These are phyloP conservation scores for Sylvilagus bachmani DNA, from an alignment of 2,113 vertebrate species.

Conservation along the genomic window DNA sequence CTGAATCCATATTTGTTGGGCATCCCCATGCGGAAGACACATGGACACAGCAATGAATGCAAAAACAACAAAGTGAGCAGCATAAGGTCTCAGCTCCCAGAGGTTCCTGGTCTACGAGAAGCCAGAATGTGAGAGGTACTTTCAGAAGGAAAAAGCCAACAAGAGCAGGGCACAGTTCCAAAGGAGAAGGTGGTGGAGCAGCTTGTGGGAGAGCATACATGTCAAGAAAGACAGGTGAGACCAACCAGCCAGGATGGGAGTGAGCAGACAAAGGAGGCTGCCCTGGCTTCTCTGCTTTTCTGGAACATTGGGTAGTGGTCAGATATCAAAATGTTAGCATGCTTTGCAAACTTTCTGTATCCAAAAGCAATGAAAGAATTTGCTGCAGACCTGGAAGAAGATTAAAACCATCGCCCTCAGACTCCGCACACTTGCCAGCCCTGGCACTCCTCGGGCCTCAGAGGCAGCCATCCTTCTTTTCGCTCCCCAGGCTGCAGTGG, in stretches of 20 bases:
- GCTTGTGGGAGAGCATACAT: background rate
- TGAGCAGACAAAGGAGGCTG: rapidly evolving
- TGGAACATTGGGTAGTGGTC: background rate
- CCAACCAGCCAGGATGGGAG: rapidly evolving
- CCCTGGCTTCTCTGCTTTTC: background rate
- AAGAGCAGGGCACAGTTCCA: background rate
- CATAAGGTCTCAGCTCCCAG: background rate
- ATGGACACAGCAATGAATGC: background rate
- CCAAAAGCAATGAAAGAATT: background rate
- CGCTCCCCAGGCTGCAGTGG: background rate
- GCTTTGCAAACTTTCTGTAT: background rate
- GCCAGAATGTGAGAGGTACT: background rate
- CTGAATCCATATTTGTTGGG: background rate
- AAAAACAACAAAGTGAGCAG: background rate
- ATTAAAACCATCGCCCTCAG: background rate
- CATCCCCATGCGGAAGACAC: background rate
- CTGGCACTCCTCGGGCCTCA: background rate
- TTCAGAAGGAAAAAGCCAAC: background rate
- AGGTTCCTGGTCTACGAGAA: background rate
- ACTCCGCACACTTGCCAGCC: background rate
- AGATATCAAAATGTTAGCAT: background rate
- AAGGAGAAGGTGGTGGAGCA: background rate
- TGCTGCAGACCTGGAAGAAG: background rate
- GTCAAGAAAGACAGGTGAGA: background rate
- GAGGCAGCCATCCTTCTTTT: background rate